Evolutionary conservation across 2,888 invertebrate species (phyloP).

Genomic region (Leptopilina myrica): DNA sequence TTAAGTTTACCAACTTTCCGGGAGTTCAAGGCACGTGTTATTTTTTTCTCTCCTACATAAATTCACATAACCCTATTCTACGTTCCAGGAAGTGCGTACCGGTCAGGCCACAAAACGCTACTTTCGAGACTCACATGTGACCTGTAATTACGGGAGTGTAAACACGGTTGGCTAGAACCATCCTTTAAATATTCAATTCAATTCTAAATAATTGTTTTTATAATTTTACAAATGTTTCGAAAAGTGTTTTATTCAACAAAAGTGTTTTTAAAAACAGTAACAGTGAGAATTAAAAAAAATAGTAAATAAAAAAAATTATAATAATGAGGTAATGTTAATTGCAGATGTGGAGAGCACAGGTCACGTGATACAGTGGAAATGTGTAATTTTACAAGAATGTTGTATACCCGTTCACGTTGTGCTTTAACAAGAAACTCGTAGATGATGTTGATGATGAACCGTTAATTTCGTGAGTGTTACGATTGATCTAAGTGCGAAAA

Average conservation of each 20-base stretch:
- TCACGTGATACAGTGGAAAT: slow-evolving; percentile 26
- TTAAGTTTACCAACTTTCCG: background rate
- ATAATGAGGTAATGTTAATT: background rate
- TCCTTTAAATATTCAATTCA: background rate
- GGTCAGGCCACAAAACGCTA: slow-evolving; percentile 58
- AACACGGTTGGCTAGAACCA: slow-evolving; percentile 49
- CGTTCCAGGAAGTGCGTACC: slow-evolving; percentile 57
- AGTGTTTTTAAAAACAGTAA: no score
- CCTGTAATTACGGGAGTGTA: slow-evolving; percentile 69
- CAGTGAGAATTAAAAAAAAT: no score
- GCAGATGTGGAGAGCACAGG: background rate
- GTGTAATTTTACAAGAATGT: slow-evolving; percentile 31
- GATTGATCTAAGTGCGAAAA: background rate
- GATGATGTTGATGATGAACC: slow-evolving; percentile 26
- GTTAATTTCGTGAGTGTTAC: slow-evolving; percentile 23
- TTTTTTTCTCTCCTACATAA: background rate
- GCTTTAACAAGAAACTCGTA: background rate
- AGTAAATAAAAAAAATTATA: background rate
- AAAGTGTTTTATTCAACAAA: no score
- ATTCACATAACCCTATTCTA: slow-evolving; percentile 43
- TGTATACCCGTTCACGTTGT: slow-evolving; percentile 19
- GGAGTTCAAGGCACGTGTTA: background rate
- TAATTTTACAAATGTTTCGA: no score
- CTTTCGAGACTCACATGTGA: slow-evolving; percentile 66
- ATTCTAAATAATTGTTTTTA: background rate